A percentile compares a stretch with the other conserved stretches of the same genome.
phyloP scores from a whole-genome alignment of 2,797 vertebrate species.

The Chaetophractus vellerosus region DNA sequence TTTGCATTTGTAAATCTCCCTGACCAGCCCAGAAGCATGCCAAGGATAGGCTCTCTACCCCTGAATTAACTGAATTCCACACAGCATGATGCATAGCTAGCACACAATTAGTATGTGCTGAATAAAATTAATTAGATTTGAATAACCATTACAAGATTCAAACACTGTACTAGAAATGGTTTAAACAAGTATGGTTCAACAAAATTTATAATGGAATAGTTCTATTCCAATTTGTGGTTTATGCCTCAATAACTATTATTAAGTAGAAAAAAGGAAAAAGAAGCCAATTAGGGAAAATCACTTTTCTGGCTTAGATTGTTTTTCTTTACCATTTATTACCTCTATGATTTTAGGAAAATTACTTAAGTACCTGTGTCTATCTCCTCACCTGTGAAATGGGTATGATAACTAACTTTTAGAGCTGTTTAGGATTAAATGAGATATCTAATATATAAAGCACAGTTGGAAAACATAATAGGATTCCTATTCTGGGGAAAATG shows the following conservation, averaged over 20 bases:
- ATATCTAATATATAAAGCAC: neutral
- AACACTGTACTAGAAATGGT: constrained; percentile 1
- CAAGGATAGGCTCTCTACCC: constrained; percentile 3
- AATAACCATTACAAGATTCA: constrained; percentile 9
- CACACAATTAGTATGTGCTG: neutral
- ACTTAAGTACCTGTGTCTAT: neutral
- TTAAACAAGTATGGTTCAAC: constrained; percentile 7
- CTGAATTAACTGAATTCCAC: constrained; percentile 17
- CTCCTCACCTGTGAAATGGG: neutral
- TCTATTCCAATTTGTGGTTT: neutral
- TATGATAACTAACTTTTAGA: neutral
- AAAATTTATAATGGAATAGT: neutral
- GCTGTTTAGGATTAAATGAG: neutral
- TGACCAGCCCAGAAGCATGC: neutral
- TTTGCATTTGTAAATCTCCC: constrained; percentile 29
- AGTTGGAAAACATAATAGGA: neutral
- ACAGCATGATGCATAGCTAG: neutral
- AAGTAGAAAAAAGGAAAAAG: neutral
- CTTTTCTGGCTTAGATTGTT: neutral
- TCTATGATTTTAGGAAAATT: neutral
- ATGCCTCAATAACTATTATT: neutral
- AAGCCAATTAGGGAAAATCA: neutral
- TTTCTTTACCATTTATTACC: neutral
- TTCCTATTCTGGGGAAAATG: neutral
- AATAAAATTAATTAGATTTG: constrained; percentile 54